phyloP scores from a whole-genome alignment of 2,888 invertebrate species.

The Petrolisthes manimaculis region DNA sequence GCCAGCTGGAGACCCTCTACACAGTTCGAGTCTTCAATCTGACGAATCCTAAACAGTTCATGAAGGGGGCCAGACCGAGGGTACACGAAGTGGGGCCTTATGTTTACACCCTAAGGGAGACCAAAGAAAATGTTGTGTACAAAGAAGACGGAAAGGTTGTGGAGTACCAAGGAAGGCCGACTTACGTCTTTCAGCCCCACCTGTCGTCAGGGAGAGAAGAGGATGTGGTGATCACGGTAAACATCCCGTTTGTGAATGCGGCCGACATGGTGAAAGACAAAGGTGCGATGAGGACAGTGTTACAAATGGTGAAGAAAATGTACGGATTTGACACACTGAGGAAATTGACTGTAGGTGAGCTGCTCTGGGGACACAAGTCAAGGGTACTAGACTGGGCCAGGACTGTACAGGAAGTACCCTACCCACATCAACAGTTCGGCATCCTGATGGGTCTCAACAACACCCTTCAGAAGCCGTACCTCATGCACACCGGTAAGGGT shows the following conservation, averaged over 20 bases:
- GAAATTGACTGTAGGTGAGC: conserved; percentile 48
- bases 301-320: conserved; percentile 52
- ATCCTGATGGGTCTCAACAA: conserved; percentile 60
- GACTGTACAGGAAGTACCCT: conserved; percentile 55
- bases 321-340: conserved; percentile 47
- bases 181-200: conserved; percentile 77
- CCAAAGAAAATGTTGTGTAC: conserved; percentile 87
- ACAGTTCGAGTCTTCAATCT: conserved; percentile 70
- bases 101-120: conserved; percentile 75
- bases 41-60: conserved; percentile 69
- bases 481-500: conserved; percentile 55
- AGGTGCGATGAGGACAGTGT: conserved; percentile 23
- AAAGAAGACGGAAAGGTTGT: conserved; percentile 87
- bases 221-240: conserved; percentile 80
- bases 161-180: conserved; percentile 82
- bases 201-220: conserved; percentile 78
- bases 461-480: conserved; percentile 57
- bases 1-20: conserved; percentile 68
- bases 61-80: conserved; percentile 76
- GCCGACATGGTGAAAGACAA: conserved; percentile 56
- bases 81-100: conserved; percentile 87
- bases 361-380: conserved; percentile 62
- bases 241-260: conserved; percentile 78
- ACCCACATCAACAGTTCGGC: conserved; percentile 61
- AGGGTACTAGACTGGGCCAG: conserved; percentile 62